phyloP scores from a whole-genome alignment of 2,113 vertebrate genomes.

The Pachypanchax playfairii region DNA sequence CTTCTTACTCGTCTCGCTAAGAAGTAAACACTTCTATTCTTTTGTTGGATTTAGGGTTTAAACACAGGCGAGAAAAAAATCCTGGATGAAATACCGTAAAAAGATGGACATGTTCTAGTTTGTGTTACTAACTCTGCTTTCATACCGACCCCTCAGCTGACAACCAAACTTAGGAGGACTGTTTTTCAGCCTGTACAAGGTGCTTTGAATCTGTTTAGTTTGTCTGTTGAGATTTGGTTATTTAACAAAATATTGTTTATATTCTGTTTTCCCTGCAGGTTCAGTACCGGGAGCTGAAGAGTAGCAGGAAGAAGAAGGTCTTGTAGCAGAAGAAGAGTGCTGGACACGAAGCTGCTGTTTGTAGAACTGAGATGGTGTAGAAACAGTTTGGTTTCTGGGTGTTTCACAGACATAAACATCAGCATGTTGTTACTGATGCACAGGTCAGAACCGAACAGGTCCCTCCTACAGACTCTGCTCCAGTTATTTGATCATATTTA shows the following conservation, averaged over 20 bases:
- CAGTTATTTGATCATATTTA: constrained; percentile 9
- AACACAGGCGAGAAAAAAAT: background rate
- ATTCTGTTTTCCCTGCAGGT: constrained; percentile 84
- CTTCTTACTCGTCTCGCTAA: background rate
- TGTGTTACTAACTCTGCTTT: background rate
- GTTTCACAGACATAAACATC: background rate
- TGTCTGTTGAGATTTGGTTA: background rate
- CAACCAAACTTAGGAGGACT: background rate
- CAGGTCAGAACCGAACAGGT: background rate
- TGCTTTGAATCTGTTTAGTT: too few relatives aligned
- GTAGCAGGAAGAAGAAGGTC: constrained; percentile 82
- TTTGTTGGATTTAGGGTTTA: background rate
- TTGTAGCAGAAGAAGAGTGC: constrained; percentile 2
- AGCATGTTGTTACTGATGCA: background rate
- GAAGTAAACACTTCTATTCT: background rate
- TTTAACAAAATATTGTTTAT: background rate
- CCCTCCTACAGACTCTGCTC: constrained; percentile 32
- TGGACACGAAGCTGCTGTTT: constrained; percentile 11
- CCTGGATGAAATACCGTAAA: too few relatives aligned
- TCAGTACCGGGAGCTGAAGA: constrained; percentile 85
- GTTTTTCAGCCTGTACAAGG: too few relatives aligned
- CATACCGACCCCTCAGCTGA: background rate
- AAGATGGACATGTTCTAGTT: background rate
- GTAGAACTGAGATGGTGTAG: background rate
- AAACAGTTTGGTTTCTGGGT: background rate